Conservation (phyloP, 1,140 invertebrate species). For the Venustaconcha ellipsiformis region DNA sequence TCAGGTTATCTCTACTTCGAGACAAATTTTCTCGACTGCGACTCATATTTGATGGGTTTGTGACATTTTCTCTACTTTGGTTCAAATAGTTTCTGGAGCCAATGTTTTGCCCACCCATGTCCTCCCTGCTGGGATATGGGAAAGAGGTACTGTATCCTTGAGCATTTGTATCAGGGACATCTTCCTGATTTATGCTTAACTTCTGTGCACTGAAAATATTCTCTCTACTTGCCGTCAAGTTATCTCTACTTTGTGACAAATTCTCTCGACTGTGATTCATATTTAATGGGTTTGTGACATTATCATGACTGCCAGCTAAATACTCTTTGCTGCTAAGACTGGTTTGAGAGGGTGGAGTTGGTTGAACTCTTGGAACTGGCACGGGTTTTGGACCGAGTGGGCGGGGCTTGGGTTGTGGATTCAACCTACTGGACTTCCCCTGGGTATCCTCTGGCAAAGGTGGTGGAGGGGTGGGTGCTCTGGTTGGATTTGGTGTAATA, state of each 20-base stretch:
- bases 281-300: constrained; percentile 25
- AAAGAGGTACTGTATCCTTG: no score
- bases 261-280: constrained; percentile 30
- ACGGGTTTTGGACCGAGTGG: constrained; percentile 11
- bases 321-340: constrained; percentile 29
- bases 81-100: no score
- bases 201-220: no score
- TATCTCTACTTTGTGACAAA: constrained; percentile 12
- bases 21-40: constrained; percentile 31
- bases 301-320: constrained; percentile 1
- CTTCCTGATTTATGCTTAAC: no score
- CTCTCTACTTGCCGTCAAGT: constrained; percentile 17
- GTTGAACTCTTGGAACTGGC: constrained; percentile 30
- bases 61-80: constrained; percentile 9
- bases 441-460: constrained; percentile 33
- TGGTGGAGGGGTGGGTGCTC: constrained; percentile 33
- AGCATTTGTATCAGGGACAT: no score
- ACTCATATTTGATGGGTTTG: constrained; percentile 28
- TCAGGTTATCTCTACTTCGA: constrained; percentile 7
- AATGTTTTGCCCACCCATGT: no score
- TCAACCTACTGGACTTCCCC: background rate
- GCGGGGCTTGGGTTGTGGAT: constrained; percentile 1
- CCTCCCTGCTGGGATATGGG: no score
- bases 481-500: background rate
- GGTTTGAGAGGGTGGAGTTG: constrained; percentile 34